Evolutionary conservation across 2,797 vertebrate species (phyloP).

Genomic region (Mus caroli): DNA sequence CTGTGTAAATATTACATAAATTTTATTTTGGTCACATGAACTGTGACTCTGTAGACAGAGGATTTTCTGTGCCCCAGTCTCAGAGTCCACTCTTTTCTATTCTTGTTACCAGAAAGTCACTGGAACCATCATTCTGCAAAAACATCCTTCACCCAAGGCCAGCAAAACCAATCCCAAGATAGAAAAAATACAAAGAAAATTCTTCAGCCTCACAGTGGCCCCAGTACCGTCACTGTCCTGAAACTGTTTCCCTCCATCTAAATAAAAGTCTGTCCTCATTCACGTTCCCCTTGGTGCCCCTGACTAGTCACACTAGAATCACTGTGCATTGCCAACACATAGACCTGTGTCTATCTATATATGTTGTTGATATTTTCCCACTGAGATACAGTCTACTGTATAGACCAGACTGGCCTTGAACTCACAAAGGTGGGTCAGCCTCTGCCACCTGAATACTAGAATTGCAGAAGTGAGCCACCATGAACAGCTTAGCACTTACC

Average conservation of each 20-base stretch:
- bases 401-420: background rate
- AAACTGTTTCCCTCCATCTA: background rate
- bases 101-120: background rate
- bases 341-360: background rate
- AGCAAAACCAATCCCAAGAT: background rate
- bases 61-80: background rate
- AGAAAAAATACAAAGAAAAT: background rate
- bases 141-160: background rate
- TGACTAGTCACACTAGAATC: background rate
- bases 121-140: conserved; percentile 59
- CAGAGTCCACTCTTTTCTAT: conserved; percentile 5
- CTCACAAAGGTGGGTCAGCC: background rate
- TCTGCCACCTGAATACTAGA: background rate
- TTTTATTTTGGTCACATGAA: conserved; percentile 48
- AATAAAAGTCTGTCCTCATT: background rate
- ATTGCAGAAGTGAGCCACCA: background rate
- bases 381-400: background rate
- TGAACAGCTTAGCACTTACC: background rate
- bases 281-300: background rate
- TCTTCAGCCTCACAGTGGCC: background rate
- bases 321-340: background rate
- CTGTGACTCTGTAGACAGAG: background rate
- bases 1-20: conserved; percentile 25
- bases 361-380: too few relatives aligned
- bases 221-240: background rate